These are phyloP conservation scores for Noturus placidus DNA, from an alignment of 2,113 vertebrate genomes.

Conservation along the genomic window DNA sequence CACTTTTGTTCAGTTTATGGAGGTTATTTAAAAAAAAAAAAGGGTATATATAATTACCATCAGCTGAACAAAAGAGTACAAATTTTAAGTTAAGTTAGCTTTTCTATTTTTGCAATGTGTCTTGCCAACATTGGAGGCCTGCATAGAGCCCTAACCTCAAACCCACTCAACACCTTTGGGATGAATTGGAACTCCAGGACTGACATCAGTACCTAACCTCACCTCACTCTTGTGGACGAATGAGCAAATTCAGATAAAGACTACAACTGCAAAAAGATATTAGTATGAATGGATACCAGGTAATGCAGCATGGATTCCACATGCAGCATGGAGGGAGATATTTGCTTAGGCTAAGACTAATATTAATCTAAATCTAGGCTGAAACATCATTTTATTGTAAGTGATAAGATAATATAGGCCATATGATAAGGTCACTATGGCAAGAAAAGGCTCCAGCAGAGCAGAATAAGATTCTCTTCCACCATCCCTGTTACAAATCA, in stretches of 20 bases:
- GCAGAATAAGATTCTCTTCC: background rate
- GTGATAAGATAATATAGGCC: background rate
- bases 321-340: background rate
- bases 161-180: background rate
- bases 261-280: background rate
- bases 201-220: background rate
- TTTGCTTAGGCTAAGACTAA: background rate
- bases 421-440: background rate
- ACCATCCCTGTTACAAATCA: background rate
- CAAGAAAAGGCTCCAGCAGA: background rate
- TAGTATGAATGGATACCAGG: background rate
- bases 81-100: no score
- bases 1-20: no score
- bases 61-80: no score
- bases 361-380: background rate
- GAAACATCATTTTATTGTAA: background rate
- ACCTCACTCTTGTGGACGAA: background rate
- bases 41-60: no score
- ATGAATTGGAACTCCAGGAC: background rate
- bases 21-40: no score
- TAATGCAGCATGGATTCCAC: background rate
- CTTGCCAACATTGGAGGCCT: background rate
- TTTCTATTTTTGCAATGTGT: no score
- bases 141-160: background rate
- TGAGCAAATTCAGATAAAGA: background rate